Conservation (phyloP, 2,113 vertebrate species). For the Tragelaphus strepsiceros region DNA sequence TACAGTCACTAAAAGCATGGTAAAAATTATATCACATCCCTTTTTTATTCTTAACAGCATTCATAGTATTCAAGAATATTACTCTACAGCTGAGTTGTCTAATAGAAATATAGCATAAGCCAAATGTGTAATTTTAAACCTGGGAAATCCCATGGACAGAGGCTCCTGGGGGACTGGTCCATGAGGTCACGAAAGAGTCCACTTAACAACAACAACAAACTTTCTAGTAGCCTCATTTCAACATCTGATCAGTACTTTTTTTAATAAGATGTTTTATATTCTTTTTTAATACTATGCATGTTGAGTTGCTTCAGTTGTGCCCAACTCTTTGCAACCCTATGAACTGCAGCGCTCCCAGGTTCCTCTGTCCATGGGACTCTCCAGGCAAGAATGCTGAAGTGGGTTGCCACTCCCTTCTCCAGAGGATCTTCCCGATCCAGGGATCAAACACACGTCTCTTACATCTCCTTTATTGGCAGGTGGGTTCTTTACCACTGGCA, state of each 20-base stretch:
- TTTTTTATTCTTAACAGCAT: constrained; percentile 32
- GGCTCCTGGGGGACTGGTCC: not conserved
- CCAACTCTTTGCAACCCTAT: not conserved
- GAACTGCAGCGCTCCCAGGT: not conserved
- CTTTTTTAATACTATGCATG: not conserved
- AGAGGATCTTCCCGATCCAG: not conserved
- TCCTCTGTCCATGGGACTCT: not conserved
- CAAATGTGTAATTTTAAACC: not conserved
- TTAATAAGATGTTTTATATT: not conserved
- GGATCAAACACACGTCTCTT: not conserved
- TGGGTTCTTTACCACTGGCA: not conserved
- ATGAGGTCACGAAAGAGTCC: not conserved
- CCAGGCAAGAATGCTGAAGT: not conserved
- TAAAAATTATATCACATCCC: not conserved
- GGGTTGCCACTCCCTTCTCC: not conserved
- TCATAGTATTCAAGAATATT: not conserved
- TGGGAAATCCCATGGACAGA: not conserved
- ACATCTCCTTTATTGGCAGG: not conserved
- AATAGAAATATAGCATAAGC: constrained; percentile 10
- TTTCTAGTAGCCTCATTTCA: constrained; percentile 26
- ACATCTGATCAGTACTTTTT: constrained; percentile 8
- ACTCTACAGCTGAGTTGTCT: not conserved
- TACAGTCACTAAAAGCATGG: not conserved
- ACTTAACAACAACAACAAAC: not conserved
- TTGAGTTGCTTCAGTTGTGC: not conserved